These are phyloP conservation scores for Noctuana brunneofusca DNA, from an alignment of 2,888 invertebrate species.

Conservation along the genomic window DNA sequence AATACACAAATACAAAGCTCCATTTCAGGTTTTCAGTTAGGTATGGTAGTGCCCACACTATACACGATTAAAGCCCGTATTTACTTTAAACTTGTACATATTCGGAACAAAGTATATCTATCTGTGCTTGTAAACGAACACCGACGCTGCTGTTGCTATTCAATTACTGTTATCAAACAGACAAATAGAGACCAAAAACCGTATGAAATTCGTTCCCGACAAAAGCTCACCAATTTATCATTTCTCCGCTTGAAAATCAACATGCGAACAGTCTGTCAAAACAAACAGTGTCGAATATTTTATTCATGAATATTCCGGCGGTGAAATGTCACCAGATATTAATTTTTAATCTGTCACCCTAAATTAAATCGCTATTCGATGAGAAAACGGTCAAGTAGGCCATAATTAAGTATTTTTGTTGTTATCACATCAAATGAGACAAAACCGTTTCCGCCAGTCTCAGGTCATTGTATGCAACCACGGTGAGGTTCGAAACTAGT, in stretches of 20 bases:
- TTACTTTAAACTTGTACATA: constrained; percentile 2
- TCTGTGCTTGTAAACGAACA: neutral
- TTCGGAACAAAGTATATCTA: neutral
- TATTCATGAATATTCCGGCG: constrained; percentile 5
- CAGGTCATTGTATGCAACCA: too few species aligned
- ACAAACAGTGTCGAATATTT: constrained; percentile 16
- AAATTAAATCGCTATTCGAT: constrained; percentile 9
- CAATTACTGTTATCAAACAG: constrained; percentile 14
- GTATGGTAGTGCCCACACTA: neutral
- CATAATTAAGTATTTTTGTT: too few species aligned
- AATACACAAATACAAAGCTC: too few species aligned
- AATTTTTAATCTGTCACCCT: constrained; percentile 13
- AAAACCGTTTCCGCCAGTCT: too few species aligned
- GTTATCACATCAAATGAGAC: too few species aligned
- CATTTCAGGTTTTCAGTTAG: too few species aligned
- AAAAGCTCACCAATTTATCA: constrained; percentile 11
- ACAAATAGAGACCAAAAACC: constrained; percentile 2
- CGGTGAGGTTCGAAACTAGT: neutral
- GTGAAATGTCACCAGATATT: constrained; percentile 15
- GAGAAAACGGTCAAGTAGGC: neutral
- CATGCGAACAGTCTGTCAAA: constrained; percentile 4
- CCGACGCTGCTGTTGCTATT: constrained; percentile 4
- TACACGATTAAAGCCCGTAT: neutral
- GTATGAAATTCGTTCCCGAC: neutral
- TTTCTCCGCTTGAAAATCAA: constrained; percentile 20